Evolutionary conservation across 2,797 vertebrate species (phyloP), one percentile per base, ranked within the genome.

Genomic region (Dendrocincla tyrannina): DNA sequence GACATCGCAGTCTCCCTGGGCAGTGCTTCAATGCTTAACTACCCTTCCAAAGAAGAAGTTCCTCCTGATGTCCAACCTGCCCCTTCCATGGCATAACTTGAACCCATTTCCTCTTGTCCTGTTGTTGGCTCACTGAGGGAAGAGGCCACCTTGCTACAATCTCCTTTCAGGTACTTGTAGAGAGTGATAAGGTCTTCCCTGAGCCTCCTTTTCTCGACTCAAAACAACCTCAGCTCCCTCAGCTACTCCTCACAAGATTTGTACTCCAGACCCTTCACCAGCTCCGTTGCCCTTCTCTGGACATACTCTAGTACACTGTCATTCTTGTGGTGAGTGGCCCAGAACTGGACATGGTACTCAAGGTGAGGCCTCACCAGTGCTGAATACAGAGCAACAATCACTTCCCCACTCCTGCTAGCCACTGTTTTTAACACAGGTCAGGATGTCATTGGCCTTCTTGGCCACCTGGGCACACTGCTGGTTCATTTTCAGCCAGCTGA

Each of bases 281-380:
- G 15, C 23, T 55, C 1, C 0, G 0, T 11, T 42, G 23, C 4
- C 35, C 11, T 55, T 22, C 13, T 28, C 55, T 50, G 49, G 35
- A 24, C 13, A 1, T 0, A 0, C 7, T 42, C 35, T 27, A 32
- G 42, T 7, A 7, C 27, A 7, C 55, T 30, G 20, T 46, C 13
- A 15, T 67, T 74, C 11, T 1, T 74, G 30, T 0, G 33, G 7
- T 44, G 44, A 59, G 6, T 1, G 16, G 4, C 17, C 15, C 41
- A 49, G 32, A 62, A 12, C 4, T 8, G 30, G 1, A 0, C 15
- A 10, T 22, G 14, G 18, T 1, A 27, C 3, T 53, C 0, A 0
- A 49, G 13, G 7, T 28, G 22, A 0, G 1, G 4, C 7, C 32
- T 62, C 70, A n/a, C 7, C 7, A 69, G 55, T n/a, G 27, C 3